Conservation (phyloP, 2,888 invertebrate genomes). For the Xiphydria camelus region DNA sequence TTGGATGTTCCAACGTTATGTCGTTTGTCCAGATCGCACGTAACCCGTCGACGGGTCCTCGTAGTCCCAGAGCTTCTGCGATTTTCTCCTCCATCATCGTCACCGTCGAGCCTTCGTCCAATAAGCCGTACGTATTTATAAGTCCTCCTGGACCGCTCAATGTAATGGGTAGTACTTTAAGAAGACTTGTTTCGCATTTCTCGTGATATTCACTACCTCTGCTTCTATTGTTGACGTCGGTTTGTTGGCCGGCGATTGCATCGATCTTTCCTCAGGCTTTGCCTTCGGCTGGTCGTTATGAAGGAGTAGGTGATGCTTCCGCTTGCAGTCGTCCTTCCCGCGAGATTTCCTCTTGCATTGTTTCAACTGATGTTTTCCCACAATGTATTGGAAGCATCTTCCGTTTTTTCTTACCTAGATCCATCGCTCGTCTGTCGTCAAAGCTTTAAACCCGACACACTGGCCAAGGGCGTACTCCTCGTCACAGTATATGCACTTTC, state of each 20-base stretch:
- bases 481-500: no score
- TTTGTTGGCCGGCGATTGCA: no score
- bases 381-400: slow-evolving; percentile 9
- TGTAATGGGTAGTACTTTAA: slow-evolving; percentile 10
- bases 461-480: no score
- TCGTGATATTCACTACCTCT: background rate
- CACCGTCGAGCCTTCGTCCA: slow-evolving; percentile 13
- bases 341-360: no score
- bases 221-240: background rate
- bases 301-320: slow-evolving; percentile 3
- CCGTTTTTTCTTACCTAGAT: no score
- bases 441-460: no score
- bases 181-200: slow-evolving; percentile 1
- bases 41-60: no score
- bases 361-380: background rate
- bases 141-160: slow-evolving; percentile 1
- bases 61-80: slow-evolving; percentile 8
- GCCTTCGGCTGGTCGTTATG: background rate
- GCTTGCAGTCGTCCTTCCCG: background rate
- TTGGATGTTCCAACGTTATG: no score
- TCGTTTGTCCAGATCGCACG: slow-evolving; percentile 2
- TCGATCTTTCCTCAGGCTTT: no score
- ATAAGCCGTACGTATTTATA: slow-evolving; percentile 9
- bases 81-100: slow-evolving; percentile 12
- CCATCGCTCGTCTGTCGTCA: no score